Evolutionary conservation across 2,888 invertebrate genomes (phyloP).

Genomic region (Oscheius sp.): DNA sequence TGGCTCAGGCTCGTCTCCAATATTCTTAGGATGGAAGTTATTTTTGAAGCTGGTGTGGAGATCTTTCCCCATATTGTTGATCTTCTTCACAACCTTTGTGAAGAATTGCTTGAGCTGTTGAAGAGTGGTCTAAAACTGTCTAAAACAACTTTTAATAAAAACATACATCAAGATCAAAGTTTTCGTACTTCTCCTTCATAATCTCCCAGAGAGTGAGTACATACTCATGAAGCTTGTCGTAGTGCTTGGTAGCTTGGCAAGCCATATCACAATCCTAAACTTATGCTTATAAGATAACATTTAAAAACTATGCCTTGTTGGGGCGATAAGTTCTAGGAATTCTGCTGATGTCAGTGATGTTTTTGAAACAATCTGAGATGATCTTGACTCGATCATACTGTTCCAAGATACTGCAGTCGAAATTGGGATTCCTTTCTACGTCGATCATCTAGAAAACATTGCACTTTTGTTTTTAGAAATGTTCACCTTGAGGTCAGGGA

Average conservation of each 20-base stretch:
- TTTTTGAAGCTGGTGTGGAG: conserved; percentile 15
- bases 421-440: conserved; percentile 62
- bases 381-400: conserved; percentile 53
- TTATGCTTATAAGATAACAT: background rate
- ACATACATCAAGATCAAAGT: conserved; percentile 50
- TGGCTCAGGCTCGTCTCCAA: background rate
- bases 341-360: conserved; percentile 46
- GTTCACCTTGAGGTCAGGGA: conserved; percentile 61
- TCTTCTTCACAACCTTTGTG: conserved; percentile 38
- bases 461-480: background rate
- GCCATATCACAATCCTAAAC: conserved; percentile 58
- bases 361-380: conserved; percentile 56
- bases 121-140: conserved; percentile 35
- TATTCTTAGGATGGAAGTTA: conserved; percentile 19
- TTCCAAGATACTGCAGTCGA: conserved; percentile 55
- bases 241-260: conserved; percentile 57
- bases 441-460: conserved; percentile 55
- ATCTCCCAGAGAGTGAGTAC: conserved; percentile 61
- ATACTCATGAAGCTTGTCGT: conserved; percentile 59
- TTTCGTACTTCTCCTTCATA: conserved; percentile 51
- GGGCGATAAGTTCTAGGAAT: conserved; percentile 52
- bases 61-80: conserved; percentile 41
- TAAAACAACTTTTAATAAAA: background rate
- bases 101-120: conserved; percentile 44
- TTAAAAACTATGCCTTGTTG: conserved; percentile 34